These are phyloP conservation scores for Cardiocondyla obscurior DNA, from an alignment of 1,140 invertebrate genomes.

Conservation along the genomic window DNA sequence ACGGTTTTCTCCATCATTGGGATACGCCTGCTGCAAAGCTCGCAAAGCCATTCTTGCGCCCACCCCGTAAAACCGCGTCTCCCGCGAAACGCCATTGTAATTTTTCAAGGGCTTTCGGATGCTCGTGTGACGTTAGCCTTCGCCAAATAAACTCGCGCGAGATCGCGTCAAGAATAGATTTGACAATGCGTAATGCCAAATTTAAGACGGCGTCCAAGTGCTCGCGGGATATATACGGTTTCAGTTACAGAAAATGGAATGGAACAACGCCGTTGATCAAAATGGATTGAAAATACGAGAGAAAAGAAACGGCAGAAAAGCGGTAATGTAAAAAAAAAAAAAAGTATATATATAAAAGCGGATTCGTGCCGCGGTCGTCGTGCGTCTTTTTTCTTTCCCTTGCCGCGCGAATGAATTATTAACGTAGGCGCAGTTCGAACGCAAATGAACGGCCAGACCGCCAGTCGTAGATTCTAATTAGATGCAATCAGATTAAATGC, in stretches of 20 bases:
- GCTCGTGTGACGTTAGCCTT: background rate
- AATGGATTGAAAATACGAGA: background rate
- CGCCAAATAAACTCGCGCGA: background rate
- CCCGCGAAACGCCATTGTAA: background rate
- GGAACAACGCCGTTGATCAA: too few species aligned
- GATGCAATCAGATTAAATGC: slow-evolving; percentile 59
- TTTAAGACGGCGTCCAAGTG: background rate
- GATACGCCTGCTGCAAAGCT: background rate
- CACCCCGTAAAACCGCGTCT: background rate
- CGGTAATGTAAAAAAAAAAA: background rate
- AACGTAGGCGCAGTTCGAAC: slow-evolving; percentile 7
- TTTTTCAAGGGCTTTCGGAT: slow-evolving; percentile 21
- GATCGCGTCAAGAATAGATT: slow-evolving; percentile 3
- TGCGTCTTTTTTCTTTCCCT: background rate
- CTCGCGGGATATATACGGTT: background rate
- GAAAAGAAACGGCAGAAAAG: background rate
- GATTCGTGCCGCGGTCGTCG: background rate
- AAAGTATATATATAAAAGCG: too few species aligned
- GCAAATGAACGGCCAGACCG: background rate
- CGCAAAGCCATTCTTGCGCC: background rate
- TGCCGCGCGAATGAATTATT: slow-evolving; percentile 41
- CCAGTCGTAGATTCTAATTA: slow-evolving; percentile 50
- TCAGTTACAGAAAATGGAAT: background rate
- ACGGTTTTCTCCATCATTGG: slow-evolving; percentile 37
- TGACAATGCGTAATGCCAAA: background rate